Percentiles rank a stretch among this genome's conserved stretches.
These are phyloP conservation scores for Podocnemis expansa DNA, from an alignment of 2,113 vertebrate genomes.

Conservation along the genomic window DNA sequence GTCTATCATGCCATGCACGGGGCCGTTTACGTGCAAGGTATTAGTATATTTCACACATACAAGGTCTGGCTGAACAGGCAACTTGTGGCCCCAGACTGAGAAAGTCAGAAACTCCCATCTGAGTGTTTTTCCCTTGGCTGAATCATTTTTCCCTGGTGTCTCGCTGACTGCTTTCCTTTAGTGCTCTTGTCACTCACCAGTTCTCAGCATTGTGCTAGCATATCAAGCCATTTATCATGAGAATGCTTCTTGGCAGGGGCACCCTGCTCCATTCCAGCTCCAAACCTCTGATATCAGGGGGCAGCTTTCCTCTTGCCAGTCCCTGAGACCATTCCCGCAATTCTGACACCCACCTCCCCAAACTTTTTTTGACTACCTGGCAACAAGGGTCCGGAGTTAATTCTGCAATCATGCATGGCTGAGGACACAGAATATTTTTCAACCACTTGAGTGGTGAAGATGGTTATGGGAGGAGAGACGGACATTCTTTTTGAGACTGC, in stretches of 20 bases:
- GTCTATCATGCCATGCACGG: not conserved
- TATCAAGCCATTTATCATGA: not conserved
- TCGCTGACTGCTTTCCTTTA: not conserved
- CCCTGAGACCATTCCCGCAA: too few species aligned
- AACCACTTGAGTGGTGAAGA: constrained; percentile 43
- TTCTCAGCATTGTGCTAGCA: not conserved
- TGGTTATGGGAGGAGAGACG: constrained; percentile 10
- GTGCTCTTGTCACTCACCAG: not conserved
- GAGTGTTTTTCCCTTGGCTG: rapidly evolving
- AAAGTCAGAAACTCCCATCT: not conserved
- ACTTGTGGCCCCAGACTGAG: not conserved
- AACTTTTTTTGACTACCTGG: not conserved
- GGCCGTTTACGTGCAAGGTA: rapidly evolving
- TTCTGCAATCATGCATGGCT: not conserved
- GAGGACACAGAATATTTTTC: constrained; percentile 39
- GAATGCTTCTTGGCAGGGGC: not conserved
- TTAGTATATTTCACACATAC: rapidly evolving
- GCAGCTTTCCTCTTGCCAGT: not conserved
- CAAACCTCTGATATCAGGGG: not conserved
- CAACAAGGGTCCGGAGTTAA: rapidly evolving
- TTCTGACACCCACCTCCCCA: not conserved
- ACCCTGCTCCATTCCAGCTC: not conserved
- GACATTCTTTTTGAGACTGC: constrained; percentile 52
- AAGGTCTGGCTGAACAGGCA: not conserved
- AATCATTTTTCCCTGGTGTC: rapidly evolving